phyloP scores from a whole-genome alignment of 2,888 invertebrate genomes.

The Acrobasis suavella region DNA sequence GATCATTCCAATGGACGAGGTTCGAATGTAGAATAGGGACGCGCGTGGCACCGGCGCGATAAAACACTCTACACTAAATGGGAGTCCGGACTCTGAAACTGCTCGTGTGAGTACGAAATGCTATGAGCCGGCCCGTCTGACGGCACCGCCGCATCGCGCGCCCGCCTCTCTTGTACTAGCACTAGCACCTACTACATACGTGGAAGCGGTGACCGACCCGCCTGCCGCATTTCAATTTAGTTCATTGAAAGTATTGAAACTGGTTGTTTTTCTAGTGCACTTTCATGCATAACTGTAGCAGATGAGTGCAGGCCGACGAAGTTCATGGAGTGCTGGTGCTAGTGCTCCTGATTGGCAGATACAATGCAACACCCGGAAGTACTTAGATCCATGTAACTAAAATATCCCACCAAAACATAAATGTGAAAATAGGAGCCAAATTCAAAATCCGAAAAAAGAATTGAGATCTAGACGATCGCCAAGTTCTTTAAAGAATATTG shows the following conservation, averaged over 20 bases:
- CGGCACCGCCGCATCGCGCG: slow-evolving; percentile 18
- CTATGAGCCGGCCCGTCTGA: slow-evolving; percentile 1
- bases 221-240: slow-evolving; percentile 46
- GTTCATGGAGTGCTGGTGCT: slow-evolving; percentile 3
- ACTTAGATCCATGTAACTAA: not conserved
- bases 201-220: slow-evolving; percentile 29
- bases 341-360: not conserved
- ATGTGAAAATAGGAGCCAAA: no score
- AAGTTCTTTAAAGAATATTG: no score
- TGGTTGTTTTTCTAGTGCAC: slow-evolving; percentile 47
- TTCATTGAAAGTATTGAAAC: slow-evolving; percentile 49
- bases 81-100: not conserved
- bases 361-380: slow-evolving; percentile 4
- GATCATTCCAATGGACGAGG: not conserved
- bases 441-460: no score
- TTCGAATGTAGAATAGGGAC: slow-evolving; percentile 5
- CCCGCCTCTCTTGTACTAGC: slow-evolving; percentile 10
- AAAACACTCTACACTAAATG: slow-evolving; percentile 10
- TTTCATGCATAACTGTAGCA: slow-evolving; percentile 37
- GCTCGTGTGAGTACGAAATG: not conserved
- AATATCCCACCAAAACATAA: no score
- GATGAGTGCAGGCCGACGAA: not conserved
- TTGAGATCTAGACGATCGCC: no score
- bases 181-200: slow-evolving; percentile 10
- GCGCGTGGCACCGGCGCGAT: slow-evolving; percentile 18